phyloP scores from a whole-genome alignment of 2,113 vertebrate genomes.

The Elanoides forficatus region DNA sequence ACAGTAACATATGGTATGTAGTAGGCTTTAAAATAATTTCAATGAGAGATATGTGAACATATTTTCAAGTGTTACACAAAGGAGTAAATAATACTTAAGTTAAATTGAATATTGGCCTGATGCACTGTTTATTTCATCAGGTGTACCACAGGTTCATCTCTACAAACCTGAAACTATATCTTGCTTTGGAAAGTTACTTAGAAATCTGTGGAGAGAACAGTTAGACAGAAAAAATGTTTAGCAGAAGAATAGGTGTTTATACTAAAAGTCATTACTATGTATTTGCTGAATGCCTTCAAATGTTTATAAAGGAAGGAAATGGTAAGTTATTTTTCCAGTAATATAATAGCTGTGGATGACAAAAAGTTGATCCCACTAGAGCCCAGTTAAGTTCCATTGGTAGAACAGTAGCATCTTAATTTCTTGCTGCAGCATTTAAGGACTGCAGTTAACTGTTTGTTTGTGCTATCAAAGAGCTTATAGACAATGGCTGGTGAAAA shows the following conservation, averaged over 20 bases:
- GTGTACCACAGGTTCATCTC: background rate
- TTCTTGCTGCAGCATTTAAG: background rate
- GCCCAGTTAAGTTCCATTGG: background rate
- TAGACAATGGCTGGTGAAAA: background rate
- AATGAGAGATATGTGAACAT: background rate
- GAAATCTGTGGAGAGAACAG: background rate
- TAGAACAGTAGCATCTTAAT: background rate
- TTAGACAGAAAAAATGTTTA: background rate
- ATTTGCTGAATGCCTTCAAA: background rate
- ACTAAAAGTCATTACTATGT: background rate
- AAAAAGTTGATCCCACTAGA: background rate
- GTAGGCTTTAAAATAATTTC: background rate
- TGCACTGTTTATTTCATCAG: background rate
- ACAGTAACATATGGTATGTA: constrained; percentile 95
- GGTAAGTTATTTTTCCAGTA: background rate
- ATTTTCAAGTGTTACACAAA: background rate
- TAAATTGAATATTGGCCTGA: background rate
- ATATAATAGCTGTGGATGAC: background rate
- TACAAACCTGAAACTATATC: background rate
- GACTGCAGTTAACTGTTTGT: background rate
- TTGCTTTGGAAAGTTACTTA: background rate
- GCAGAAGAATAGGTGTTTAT: background rate
- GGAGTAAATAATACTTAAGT: background rate
- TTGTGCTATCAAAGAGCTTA: background rate
- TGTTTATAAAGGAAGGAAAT: background rate